phyloP scores from a whole-genome alignment of 1,140 invertebrate genomes.

The Hylyphantes graminicola region DNA sequence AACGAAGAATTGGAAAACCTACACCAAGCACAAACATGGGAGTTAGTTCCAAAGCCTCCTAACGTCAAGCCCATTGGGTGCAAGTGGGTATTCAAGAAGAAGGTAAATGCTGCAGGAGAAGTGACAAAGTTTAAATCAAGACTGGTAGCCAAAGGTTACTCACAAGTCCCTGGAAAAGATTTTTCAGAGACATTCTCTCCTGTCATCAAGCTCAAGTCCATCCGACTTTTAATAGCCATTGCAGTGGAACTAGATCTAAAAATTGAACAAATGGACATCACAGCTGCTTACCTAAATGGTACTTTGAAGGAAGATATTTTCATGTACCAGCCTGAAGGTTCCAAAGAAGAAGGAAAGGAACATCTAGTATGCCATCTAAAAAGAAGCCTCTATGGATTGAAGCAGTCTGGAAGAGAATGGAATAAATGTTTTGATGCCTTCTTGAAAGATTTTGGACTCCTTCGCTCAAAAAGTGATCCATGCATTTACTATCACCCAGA shows the following conservation, averaged over 20 bases:
- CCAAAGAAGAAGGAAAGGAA: constrained; percentile 56
- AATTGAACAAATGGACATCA: constrained; percentile 63
- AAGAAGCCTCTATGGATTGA: constrained; percentile 68
- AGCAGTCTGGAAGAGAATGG: constrained; percentile 68
- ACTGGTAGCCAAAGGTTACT: constrained; percentile 58
- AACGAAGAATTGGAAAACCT: constrained; percentile 65
- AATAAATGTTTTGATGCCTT: constrained; percentile 62
- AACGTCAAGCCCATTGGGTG: constrained; percentile 63
- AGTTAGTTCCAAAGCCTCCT: constrained; percentile 63
- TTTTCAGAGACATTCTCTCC: constrained; percentile 61
- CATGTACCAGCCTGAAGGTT: constrained; percentile 68
- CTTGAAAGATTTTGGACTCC: constrained; percentile 41
- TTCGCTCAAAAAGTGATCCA: background rate
- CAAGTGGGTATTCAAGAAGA: constrained; percentile 64
- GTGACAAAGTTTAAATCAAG: constrained; percentile 39
- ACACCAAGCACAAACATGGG: constrained; percentile 65
- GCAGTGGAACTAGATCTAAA: constrained; percentile 19
- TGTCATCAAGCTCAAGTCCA: constrained; percentile 64
- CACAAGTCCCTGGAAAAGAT: constrained; percentile 56
- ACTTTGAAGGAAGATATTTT: constrained; percentile 68
- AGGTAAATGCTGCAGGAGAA: background rate
- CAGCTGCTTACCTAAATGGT: constrained; percentile 66
- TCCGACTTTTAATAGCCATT: constrained; percentile 64
- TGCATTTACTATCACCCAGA: constrained; percentile 27
- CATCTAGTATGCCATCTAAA: constrained; percentile 64